Conservation (phyloP, 2,113 vertebrate genomes). For the Castor canadensis region DNA sequence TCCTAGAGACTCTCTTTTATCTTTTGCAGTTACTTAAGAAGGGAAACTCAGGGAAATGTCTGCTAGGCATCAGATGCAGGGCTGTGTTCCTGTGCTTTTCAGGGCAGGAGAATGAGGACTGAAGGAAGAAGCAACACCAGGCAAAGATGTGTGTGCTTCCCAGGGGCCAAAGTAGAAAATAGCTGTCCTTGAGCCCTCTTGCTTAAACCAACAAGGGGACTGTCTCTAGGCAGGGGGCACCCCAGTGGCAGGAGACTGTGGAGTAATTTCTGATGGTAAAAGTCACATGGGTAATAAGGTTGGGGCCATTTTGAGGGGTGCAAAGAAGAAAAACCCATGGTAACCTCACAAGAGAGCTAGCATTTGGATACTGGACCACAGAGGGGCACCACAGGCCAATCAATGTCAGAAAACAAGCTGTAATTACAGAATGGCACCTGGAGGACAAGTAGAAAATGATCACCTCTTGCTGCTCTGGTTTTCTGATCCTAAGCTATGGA, state of each 20-base stretch:
- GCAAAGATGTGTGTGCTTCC: background rate
- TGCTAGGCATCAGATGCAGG: no score
- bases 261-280: background rate
- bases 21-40: background rate
- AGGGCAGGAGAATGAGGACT: background rate
- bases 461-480: background rate
- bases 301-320: no score
- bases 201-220: background rate
- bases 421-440: background rate
- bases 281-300: background rate
- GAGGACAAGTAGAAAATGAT: background rate
- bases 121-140: background rate
- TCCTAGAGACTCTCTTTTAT: background rate
- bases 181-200: background rate
- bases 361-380: background rate
- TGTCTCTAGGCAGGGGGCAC: background rate
- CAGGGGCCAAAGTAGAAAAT: background rate
- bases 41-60: background rate
- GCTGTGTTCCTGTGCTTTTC: background rate
- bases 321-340: background rate
- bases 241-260: background rate
- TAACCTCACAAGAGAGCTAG: background rate
- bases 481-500: background rate
- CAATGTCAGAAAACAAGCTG: background rate
- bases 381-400: accelerated